Evolutionary conservation across 2,113 vertebrate species (phyloP).

Genomic region (Ptychochromis oligacanthus): DNA sequence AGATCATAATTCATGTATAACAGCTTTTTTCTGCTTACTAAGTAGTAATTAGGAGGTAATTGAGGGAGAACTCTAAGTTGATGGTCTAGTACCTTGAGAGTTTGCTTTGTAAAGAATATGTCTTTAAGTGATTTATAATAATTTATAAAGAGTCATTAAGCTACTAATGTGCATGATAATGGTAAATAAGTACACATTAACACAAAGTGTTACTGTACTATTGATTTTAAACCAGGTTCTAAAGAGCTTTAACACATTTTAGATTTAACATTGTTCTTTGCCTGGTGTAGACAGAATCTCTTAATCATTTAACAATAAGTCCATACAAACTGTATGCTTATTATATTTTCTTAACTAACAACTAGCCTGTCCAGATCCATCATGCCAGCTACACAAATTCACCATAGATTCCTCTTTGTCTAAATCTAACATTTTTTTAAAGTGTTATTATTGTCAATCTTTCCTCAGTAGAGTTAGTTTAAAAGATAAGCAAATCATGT

Average conservation of each 20-base stretch:
- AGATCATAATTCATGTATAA: conserved; percentile 1
- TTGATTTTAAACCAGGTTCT: neutral
- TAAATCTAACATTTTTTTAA: neutral
- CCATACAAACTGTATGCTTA: neutral
- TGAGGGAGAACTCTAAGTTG: conserved; percentile 1
- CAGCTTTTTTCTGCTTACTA: neutral
- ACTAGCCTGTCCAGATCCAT: neutral
- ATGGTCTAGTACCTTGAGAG: neutral
- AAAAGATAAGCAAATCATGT: conserved; percentile 10
- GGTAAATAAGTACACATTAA: neutral
- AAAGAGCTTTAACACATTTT: neutral
- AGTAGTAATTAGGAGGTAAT: conserved; percentile 15
- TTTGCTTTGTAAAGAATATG: neutral
- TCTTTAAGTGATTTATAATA: conserved; percentile 1
- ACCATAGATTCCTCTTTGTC: neutral
- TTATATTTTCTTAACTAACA: neutral
- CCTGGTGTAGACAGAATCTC: too few species aligned
- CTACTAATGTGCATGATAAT: neutral
- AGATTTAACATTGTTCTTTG: neutral
- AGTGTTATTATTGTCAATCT: neutral
- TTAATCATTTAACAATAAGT: too few species aligned
- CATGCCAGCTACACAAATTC: neutral
- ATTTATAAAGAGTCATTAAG: conserved; percentile 4
- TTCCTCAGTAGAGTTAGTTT: conserved; percentile 13
- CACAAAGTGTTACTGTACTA: neutral